phyloP scores from a whole-genome alignment of 2,797 vertebrate genomes.

The Mormyrops boulengeri region DNA sequence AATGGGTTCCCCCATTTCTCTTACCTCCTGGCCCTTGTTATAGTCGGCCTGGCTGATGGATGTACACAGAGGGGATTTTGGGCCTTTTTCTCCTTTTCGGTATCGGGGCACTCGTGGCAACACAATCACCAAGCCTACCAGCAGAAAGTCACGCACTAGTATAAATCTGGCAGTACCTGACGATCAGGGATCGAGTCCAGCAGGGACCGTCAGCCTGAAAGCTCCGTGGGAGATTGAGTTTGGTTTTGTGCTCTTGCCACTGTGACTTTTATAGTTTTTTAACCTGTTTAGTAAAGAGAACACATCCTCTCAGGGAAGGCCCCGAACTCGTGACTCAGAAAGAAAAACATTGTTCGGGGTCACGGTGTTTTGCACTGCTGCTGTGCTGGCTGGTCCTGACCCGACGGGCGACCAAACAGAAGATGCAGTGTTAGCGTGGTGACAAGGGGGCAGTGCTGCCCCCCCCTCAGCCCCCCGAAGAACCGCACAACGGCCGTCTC shows the following conservation, averaged over 20 bases:
- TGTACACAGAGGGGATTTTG: background rate
- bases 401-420: background rate
- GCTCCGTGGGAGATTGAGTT: background rate
- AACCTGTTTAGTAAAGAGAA: background rate
- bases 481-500: background rate
- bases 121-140: background rate
- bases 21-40: slow-evolving; percentile 6
- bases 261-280: background rate
- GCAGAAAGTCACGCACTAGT: background rate
- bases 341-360: slow-evolving; percentile 12
- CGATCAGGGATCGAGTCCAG: background rate
- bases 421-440: slow-evolving; percentile 5
- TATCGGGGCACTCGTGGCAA: background rate
- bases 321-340: background rate
- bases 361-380: background rate
- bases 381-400: background rate
- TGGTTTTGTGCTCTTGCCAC: background rate
- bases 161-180: background rate
- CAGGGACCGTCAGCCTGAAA: background rate
- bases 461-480: background rate
- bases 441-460: background rate
- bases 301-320: background rate
- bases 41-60: background rate
- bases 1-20: slow-evolving; percentile 1
- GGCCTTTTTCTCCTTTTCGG: background rate